phyloP scores from a whole-genome alignment of 2,113 vertebrate species.

The Sterna hirundo region DNA sequence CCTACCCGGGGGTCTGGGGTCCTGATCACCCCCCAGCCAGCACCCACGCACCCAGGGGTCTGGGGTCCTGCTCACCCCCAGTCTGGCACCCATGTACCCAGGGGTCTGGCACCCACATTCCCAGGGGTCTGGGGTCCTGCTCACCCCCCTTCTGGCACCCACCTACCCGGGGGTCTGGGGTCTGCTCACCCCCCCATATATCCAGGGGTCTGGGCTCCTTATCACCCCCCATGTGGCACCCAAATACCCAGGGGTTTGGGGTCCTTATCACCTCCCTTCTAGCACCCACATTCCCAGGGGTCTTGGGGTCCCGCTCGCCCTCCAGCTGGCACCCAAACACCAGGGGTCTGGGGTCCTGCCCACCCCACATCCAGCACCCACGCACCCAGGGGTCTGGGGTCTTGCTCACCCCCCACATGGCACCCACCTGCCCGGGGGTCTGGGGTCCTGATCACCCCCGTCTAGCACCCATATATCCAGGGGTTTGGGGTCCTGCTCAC shows the following conservation, averaged over 20 bases:
- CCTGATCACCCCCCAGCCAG: fast-evolving
- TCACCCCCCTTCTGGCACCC: too few species aligned
- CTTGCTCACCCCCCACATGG: neutral
- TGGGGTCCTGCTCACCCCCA: neutral
- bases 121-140: neutral
- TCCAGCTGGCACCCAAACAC: neutral
- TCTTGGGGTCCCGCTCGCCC: neutral
- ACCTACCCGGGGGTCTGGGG: too few species aligned
- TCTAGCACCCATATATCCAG: too few species aligned
- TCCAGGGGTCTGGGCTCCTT: neutral
- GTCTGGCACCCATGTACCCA: fast-evolving
- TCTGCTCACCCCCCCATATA: neutral
- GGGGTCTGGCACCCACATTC: neutral
- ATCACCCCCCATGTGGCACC: too few species aligned
- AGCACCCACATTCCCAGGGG: fast-evolving
- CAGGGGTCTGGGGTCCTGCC: neutral
- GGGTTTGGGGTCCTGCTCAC: neutral
- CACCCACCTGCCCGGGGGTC: neutral
- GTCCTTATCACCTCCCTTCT: fast-evolving
- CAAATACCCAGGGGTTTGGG: neutral
- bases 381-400: neutral
- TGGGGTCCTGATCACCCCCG: neutral
- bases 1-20: neutral
- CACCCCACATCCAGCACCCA: too few species aligned
- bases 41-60: fast-evolving